Evolutionary conservation across 2,113 vertebrate species (phyloP), one percentile per base, ranked within the genome.

Genomic region (Protobothrops flavoviridis): DNA sequence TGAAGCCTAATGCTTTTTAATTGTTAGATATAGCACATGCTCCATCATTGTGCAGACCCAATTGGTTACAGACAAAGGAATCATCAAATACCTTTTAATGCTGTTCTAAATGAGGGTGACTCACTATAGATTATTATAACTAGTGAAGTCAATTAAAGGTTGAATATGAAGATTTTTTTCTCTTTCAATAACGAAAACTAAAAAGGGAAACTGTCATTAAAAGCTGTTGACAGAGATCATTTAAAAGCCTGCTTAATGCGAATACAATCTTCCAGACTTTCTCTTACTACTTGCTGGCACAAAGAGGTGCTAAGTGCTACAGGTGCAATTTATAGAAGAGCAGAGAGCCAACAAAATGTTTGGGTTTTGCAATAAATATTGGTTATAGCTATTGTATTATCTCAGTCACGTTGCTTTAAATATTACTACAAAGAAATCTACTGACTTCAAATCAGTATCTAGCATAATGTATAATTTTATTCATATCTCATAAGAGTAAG

Each of bases 1-100:
- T 94, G 61, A 0, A 61, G 56, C 61, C 57, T 86, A 93, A 93
- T 9, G 59, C 2, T 0, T 88, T 95, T 96, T 89, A 92, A 86
- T 61, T 64, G 88, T 90, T 92, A 93, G 95, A 92, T 0, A 85
- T 50, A 5, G 88, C 93, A 96, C 95, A 96, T 94, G 96, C 91
- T 97, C 95, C 87, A 89, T 87, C 92, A 93, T 91, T 94, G 85
- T 91, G 93, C 12, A 95, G 95, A 96, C 94, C 97, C 96, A 97
- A 96, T 91, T 94, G 93, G 90, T 95, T 95, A 95, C 91, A 95
- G 93, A 95, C 96, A 97, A 97, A 97, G 95, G 95, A 97, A 96
- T 97, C 94, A 96, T 96, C 95, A 96, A 50, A 94, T 89, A 94
- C 92, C 61, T 91, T 92, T 89, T 97, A 96, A 97, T 95, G 95